Conservation (phyloP, 2,797 vertebrate species). For the Myotis pilosus region DNA sequence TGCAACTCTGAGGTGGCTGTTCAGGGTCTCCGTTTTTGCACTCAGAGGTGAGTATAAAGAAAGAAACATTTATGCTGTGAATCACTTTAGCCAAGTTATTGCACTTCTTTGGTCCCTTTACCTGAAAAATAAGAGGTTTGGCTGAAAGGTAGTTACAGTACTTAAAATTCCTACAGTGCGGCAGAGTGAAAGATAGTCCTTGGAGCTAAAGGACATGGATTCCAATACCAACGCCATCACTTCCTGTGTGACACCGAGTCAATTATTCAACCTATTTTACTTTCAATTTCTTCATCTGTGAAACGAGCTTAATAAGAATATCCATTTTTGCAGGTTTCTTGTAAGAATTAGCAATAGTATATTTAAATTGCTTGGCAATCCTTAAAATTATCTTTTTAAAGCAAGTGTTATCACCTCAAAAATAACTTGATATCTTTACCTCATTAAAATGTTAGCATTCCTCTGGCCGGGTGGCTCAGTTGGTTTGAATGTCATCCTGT, state of each 20-base stretch:
- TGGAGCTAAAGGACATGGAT: neutral
- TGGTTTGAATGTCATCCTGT: too few relatives aligned
- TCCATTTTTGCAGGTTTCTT: neutral
- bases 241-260: neutral
- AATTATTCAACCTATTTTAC: neutral
- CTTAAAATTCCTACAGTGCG: neutral
- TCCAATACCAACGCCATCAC: neutral
- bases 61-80: neutral
- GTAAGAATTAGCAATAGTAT: neutral
- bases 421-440: neutral
- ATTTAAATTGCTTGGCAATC: neutral
- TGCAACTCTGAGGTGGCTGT: neutral
- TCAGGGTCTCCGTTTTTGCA: neutral
- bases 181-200: neutral
- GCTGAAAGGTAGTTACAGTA: neutral
- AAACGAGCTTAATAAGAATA: neutral
- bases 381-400: neutral
- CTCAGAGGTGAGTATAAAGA: neutral
- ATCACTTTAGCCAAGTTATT: neutral
- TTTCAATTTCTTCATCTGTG: neutral
- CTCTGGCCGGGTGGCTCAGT: too few relatives aligned
- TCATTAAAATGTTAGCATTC: neutral
- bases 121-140: conserved; percentile 5
- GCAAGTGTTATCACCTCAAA: neutral
- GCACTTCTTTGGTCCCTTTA: neutral